Percentiles rank a stretch among this genome's conserved stretches.
These are phyloP conservation scores for Nemotelus pantherinus DNA, from an alignment of 2,888 invertebrate genomes.

Conservation along the genomic window DNA sequence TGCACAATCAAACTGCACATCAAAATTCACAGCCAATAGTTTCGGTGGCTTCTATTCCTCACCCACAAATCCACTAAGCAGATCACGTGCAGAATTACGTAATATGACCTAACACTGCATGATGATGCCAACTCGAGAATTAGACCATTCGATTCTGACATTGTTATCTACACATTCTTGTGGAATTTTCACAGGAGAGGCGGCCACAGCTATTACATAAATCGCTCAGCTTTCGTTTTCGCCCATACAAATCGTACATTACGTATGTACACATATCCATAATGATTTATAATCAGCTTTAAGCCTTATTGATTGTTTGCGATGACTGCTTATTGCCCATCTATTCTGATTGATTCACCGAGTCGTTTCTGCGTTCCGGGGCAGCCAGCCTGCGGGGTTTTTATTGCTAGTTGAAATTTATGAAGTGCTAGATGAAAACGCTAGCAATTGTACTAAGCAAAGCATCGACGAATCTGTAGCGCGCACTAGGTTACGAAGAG, in stretches of 20 bases:
- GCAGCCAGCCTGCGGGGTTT: background rate
- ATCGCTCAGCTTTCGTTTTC: background rate
- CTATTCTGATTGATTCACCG: conserved; percentile 29
- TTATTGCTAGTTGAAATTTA: background rate
- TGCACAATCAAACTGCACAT: too few species aligned
- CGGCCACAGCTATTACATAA: too few species aligned
- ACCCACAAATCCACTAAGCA: background rate
- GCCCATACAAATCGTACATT: background rate
- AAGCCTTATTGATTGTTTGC: conserved; percentile 37
- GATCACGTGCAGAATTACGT: conserved; percentile 6
- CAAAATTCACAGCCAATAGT: too few species aligned
- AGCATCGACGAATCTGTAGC: too few species aligned
- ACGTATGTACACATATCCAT: background rate
- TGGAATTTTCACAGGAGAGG: background rate
- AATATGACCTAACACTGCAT: background rate
- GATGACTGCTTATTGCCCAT: conserved; percentile 37
- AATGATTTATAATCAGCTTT: conserved; percentile 39
- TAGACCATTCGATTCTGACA: background rate
- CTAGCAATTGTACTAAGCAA: too few species aligned
- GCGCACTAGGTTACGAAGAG: too few species aligned
- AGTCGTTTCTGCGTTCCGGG: background rate
- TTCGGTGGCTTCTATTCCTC: too few species aligned
- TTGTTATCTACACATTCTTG: background rate
- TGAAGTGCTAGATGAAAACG: background rate
- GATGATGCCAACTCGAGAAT: background rate